A percentile compares a stretch with the other conserved stretches of the same genome.
These are phyloP conservation scores for Ptychochromis oligacanthus DNA, from an alignment of 2,113 vertebrate species.

Conservation along the genomic window DNA sequence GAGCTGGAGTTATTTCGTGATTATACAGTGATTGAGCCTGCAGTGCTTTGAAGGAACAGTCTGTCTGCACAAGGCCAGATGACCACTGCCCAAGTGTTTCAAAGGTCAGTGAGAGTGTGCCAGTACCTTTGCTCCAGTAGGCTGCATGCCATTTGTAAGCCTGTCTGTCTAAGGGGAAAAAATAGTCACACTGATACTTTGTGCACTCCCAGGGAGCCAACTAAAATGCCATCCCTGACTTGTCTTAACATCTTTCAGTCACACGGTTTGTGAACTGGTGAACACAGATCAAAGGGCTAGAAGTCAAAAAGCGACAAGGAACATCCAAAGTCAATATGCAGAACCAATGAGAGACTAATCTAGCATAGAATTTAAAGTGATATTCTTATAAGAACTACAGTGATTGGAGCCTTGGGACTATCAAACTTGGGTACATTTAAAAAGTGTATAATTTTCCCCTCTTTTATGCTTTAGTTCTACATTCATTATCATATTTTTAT, in stretches of 20 bases:
- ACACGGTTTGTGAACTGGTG: slow-evolving; percentile 5
- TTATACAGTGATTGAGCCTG: not conserved
- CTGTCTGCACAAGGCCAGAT: slow-evolving; percentile 20
- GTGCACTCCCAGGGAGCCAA: not conserved
- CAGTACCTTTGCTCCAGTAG: slow-evolving; percentile 52
- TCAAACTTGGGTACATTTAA: not conserved
- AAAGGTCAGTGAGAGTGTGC: slow-evolving; percentile 6
- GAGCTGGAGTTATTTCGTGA: slow-evolving; percentile 31
- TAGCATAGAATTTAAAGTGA: slow-evolving; percentile 21
- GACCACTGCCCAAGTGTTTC: slow-evolving; percentile 15
- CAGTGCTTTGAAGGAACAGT: slow-evolving; percentile 4
- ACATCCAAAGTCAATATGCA: slow-evolving; percentile 35
- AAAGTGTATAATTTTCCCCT: not conserved
- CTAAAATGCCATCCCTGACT: slow-evolving; percentile 15
- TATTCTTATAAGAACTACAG: not conserved
- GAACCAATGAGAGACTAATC: slow-evolving; percentile 31
- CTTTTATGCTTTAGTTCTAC: not conserved
- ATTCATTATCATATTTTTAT: slow-evolving; percentile 2
- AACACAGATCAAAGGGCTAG: slow-evolving; percentile 9
- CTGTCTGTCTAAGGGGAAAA: not conserved
- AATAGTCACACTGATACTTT: slow-evolving; percentile 21
- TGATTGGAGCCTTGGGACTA: not conserved
- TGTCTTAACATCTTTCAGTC: slow-evolving; percentile 13
- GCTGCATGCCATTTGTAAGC: slow-evolving; percentile 31
- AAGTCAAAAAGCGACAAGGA: not conserved